A percentile compares a stretch with the other conserved stretches of the same genome.
Evolutionary conservation across 1,140 invertebrate species (phyloP).

Genomic region (Drosophila fuyamai): DNA sequence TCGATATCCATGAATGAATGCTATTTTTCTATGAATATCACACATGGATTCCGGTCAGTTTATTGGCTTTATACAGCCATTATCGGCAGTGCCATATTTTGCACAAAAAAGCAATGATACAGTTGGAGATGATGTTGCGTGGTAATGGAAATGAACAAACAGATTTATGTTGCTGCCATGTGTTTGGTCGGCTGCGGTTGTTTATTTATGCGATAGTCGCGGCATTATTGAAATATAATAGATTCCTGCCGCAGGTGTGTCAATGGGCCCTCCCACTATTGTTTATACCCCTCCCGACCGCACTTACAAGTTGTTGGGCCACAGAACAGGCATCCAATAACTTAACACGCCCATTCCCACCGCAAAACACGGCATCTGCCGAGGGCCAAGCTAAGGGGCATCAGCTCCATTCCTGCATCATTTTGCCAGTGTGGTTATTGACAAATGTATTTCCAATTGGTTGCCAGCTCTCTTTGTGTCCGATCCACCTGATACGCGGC

Average conservation of each 20-base stretch:
- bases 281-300: slow-evolving; percentile 34
- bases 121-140: slow-evolving; percentile 46
- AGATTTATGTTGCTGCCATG: slow-evolving; percentile 48
- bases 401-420: slow-evolving; percentile 41
- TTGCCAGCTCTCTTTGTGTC: slow-evolving; percentile 23
- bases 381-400: slow-evolving; percentile 24
- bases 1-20: background rate
- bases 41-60: slow-evolving; percentile 21
- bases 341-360: slow-evolving; percentile 56
- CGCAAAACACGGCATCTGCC: slow-evolving; percentile 41
- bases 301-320: slow-evolving; percentile 60
- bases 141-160: slow-evolving; percentile 51
- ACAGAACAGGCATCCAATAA: slow-evolving; percentile 60
- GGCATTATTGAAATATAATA: slow-evolving; percentile 80
- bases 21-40: slow-evolving; percentile 33
- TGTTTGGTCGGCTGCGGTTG: slow-evolving; percentile 60
- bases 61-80: slow-evolving; percentile 46
- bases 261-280: slow-evolving; percentile 16
- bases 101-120: slow-evolving; percentile 4
- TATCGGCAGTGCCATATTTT: slow-evolving; percentile 30
- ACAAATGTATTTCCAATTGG: slow-evolving; percentile 82
- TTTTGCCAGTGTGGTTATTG: slow-evolving; percentile 64
- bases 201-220: slow-evolving; percentile 69
- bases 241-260: slow-evolving; percentile 71
- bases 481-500: slow-evolving; percentile 43